These are phyloP conservation scores for Riptortus pedestris DNA, from an alignment of 1,140 invertebrate genomes.

Conservation along the genomic window DNA sequence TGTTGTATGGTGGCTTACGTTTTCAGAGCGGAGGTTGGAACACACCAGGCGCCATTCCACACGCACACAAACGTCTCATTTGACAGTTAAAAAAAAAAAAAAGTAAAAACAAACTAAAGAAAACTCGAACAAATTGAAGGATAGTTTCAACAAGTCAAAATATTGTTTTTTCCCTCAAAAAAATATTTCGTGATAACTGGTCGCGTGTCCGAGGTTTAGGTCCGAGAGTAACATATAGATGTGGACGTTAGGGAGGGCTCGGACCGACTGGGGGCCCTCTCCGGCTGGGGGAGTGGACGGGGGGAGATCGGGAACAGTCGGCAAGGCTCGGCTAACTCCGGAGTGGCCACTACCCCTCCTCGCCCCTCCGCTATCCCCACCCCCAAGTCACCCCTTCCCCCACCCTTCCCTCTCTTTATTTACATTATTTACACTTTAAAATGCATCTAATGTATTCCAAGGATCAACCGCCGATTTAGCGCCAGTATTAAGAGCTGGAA, in stretches of 20 bases:
- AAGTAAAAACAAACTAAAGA: constrained; percentile 3
- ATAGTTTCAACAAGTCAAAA: background rate
- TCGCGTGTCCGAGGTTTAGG: background rate
- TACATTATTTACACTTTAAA: too few species aligned
- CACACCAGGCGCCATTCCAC: background rate
- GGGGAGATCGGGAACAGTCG: constrained; percentile 5
- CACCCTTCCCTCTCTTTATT: background rate
- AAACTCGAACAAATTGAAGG: background rate
- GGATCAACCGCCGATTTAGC: too few species aligned
- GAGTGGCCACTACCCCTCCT: background rate
- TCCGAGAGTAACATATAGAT: background rate
- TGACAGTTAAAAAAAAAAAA: background rate
- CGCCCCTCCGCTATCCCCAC: constrained; percentile 1
- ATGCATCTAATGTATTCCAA: too few species aligned
- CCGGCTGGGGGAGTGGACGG: constrained; percentile 9
- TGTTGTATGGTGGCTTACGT: background rate
- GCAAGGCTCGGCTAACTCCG: constrained; percentile 1
- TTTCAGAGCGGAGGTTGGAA: background rate
- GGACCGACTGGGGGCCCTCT: constrained; percentile 10
- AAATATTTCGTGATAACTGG: too few species aligned
- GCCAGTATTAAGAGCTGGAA: too few species aligned
- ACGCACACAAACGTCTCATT: background rate
- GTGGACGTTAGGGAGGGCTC: background rate
- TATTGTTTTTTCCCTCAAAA: too few species aligned
- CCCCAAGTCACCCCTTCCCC: constrained; percentile 1